Conservation (phyloP, 1,140 invertebrate species). For the Proales similis region DNA sequence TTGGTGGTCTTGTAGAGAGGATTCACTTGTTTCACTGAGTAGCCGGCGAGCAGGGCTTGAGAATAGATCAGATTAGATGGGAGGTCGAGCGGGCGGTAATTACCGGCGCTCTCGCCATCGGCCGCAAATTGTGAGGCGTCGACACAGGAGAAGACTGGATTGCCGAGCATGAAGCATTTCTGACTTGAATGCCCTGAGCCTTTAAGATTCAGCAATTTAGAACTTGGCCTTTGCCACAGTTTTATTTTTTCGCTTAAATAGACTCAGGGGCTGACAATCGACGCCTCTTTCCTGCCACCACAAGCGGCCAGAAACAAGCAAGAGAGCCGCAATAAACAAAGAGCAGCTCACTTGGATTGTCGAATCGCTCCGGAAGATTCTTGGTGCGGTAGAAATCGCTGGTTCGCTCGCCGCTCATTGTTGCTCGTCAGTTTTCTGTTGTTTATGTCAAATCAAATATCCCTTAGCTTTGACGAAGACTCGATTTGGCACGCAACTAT, state of each 20-base stretch:
- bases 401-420: conserved; percentile 41
- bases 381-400: conserved; percentile 44
- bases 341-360: conserved; percentile 43
- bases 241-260: too few species aligned
- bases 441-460: conserved; percentile 19
- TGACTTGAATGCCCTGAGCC: conserved; percentile 8
- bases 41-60: conserved; percentile 46
- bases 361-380: conserved; percentile 44
- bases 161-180: conserved; percentile 37
- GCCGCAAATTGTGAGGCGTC: conserved; percentile 13
- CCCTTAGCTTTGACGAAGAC: too few species aligned
- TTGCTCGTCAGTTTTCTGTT: not conserved
- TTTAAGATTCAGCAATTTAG: not conserved
- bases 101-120: conserved; percentile 30
- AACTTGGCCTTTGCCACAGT: too few species aligned
- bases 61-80: conserved; percentile 5
- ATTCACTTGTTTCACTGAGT: conserved; percentile 44
- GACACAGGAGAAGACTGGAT: conserved; percentile 39
- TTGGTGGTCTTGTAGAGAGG: conserved; percentile 49
- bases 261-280: too few species aligned
- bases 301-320: not conserved
- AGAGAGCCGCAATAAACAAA: not conserved
- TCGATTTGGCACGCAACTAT: not conserved
- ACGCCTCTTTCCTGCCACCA: too few species aligned
- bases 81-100: not conserved